Evolutionary conservation across 1,140 invertebrate genomes (phyloP).

Genomic region (Diorhabda sublineata): DNA sequence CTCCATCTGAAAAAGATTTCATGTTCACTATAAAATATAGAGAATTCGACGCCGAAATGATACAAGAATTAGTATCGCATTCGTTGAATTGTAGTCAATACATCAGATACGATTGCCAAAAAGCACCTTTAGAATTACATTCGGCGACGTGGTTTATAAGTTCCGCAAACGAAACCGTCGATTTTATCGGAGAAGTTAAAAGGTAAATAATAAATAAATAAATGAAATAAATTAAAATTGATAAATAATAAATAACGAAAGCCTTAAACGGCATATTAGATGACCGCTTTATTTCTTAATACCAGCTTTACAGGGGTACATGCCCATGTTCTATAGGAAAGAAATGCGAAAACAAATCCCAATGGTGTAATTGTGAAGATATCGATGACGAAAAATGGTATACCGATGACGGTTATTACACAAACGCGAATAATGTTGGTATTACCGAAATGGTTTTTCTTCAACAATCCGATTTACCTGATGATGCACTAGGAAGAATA

Average conservation of each 20-base stretch:
- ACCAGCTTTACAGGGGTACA: slow-evolving; percentile 54
- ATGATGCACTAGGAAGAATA: slow-evolving; percentile 78
- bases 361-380: slow-evolving; percentile 84
- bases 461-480: slow-evolving; percentile 75
- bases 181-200: slow-evolving; percentile 80
- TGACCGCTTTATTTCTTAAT: slow-evolving; percentile 20
- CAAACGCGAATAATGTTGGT: slow-evolving; percentile 67
- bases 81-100: slow-evolving; percentile 86
- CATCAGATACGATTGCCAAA: slow-evolving; percentile 87
- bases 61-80: slow-evolving; percentile 83
- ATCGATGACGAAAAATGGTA: slow-evolving; percentile 79
- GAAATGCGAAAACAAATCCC: slow-evolving; percentile 72
- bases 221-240: too few relatives aligned
- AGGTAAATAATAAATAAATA: slow-evolving; percentile 51
- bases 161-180: slow-evolving; percentile 71
- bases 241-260: too few relatives aligned
- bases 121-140: slow-evolving; percentile 80
- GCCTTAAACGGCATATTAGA: too few relatives aligned
- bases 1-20: slow-evolving; percentile 69
- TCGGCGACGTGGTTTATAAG: slow-evolving; percentile 87
- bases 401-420: slow-evolving; percentile 82
- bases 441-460: slow-evolving; percentile 87
- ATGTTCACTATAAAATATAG: slow-evolving; percentile 81
- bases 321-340: slow-evolving; percentile 67
- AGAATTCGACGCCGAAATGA: slow-evolving; percentile 84